Base-by-base conservation (phyloP, 2,888 invertebrate genomes). In the Polydrusus tereticollis region DNA sequence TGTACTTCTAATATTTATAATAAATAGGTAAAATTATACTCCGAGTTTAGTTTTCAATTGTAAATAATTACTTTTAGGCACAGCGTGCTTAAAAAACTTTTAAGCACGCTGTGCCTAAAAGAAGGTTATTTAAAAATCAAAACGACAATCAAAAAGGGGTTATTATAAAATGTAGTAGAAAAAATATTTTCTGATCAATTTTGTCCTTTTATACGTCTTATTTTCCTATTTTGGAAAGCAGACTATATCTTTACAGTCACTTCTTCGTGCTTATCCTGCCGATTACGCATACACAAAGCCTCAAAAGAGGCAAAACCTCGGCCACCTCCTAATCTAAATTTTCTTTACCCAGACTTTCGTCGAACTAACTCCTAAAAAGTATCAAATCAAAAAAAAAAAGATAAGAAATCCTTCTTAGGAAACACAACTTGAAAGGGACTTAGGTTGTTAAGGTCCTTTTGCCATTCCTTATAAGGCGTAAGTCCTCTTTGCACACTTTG, bases 381-480 rank as follows among this genome's bases (percentile, higher is more conserved):
- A 43, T 60, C 60, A 29, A 16, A 52, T 38, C 50, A 41, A 64
- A 47, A 62, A 33, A n/a, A n/a, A 52, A 23, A 23, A 52, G 38
- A 52, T 64, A 38, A 52, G 64, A 38, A 52, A 64, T 52, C 38
- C 52, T 23, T 18, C 21, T 52, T 23, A 14, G 14, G 23, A 50
- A 55, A 29, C 52, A 52, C 50, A 38, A 52, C 43, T 64, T 64
- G 50, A 64, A 64, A 52, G 64, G 52, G 64, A 52, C 52, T 64
- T 8, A 33, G 29, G 47, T 47, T 63, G 33, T 64, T 64, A 52
- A 41, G 52, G 64, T 14, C 64, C 7, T 20, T 52, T 50, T 21
- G 41, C 26, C n/a, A 16, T 23, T 16, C 52, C 29, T 52, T 55
- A 14, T 29, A 52, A 18, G 10, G 18, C 18, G 16, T 29, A 16